A percentile compares a stretch with the other conserved stretches of the same genome.
Conservation (phyloP, 2,888 invertebrate species). For the Meliscaeva auricollis region DNA sequence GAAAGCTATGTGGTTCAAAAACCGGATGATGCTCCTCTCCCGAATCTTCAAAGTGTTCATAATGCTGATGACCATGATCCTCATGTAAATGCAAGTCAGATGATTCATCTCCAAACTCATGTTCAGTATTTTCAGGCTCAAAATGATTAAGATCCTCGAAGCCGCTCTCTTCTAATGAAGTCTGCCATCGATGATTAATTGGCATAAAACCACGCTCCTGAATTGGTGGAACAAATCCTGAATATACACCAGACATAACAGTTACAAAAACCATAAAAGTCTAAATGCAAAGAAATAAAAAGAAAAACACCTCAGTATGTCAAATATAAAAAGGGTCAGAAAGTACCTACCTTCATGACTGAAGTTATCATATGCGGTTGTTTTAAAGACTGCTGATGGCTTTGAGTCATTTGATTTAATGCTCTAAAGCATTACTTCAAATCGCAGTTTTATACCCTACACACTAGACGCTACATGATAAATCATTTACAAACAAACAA, state of each 20-base stretch:
- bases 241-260: background rate
- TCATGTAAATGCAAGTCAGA: constrained; percentile 47
- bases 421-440: constrained; percentile 46
- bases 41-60: constrained; percentile 57
- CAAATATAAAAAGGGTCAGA: background rate
- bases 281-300: constrained; percentile 5
- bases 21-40: constrained; percentile 39
- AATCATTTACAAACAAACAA: constrained; percentile 39
- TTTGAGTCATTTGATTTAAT: constrained; percentile 57
- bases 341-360: constrained; percentile 61
- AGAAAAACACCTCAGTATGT: background rate
- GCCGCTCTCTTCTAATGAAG: constrained; percentile 44
- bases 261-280: constrained; percentile 22
- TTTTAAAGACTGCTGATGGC: constrained; percentile 22
- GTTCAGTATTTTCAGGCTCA: constrained; percentile 16
- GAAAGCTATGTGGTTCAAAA: constrained; percentile 19
- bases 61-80: constrained; percentile 47
- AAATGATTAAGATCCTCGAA: constrained; percentile 13
- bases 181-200: constrained; percentile 47
- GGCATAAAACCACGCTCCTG: constrained; percentile 31
- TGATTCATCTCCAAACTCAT: constrained; percentile 39
- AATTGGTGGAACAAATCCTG: constrained; percentile 40
- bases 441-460: constrained; percentile 60
- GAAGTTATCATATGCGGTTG: constrained; percentile 14
- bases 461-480: constrained; percentile 5